Conservation (phyloP, 2,113 vertebrate species). For the Athene cunicularia region DNA sequence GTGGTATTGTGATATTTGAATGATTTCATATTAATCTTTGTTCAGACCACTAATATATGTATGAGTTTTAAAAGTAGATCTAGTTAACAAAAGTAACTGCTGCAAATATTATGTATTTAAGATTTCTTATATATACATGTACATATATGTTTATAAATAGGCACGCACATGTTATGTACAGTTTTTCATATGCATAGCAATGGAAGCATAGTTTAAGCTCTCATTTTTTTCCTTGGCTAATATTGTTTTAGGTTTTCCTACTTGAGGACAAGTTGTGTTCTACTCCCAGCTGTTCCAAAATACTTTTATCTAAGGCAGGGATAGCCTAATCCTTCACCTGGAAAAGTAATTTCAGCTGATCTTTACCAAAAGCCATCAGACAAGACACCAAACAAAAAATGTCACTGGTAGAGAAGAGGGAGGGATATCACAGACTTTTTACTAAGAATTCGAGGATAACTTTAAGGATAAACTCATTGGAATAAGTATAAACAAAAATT, state of each 20-base stretch:
- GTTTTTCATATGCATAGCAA: background rate
- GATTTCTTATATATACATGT: background rate
- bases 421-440: background rate
- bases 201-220: background rate
- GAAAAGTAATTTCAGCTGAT: background rate
- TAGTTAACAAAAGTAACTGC: background rate
- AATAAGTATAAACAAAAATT: background rate
- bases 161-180: rapidly evolving
- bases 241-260: background rate
- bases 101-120: background rate
- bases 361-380: background rate
- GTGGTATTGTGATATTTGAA: background rate
- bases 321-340: background rate
- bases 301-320: background rate
- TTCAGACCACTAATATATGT: background rate
- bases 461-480: background rate
- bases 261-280: background rate
- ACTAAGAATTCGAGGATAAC: background rate
- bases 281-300: background rate
- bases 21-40: background rate
- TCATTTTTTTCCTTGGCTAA: background rate
- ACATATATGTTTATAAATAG: background rate
- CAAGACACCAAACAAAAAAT: background rate
- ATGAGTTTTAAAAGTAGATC: background rate
- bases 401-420: background rate